These are phyloP conservation scores for Aspidoscelis tigris DNA, from an alignment of 2,113 vertebrate species.

Conservation along the genomic window DNA sequence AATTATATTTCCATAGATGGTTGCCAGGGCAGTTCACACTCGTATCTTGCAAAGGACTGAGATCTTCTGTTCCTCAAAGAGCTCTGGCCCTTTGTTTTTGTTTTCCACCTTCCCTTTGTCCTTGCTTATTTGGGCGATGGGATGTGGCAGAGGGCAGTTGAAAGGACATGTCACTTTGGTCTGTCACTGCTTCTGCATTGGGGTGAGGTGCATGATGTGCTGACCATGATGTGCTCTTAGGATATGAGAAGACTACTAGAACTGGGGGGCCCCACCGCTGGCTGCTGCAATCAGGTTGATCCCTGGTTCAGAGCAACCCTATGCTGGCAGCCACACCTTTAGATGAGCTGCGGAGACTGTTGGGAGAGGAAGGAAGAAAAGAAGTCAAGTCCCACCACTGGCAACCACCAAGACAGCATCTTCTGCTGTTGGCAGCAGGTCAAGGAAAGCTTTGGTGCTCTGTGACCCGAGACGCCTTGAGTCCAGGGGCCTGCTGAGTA, in stretches of 20 bases:
- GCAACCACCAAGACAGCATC: not conserved
- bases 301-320: conserved; percentile 32
- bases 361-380: too few relatives aligned
- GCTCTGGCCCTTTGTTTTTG: not conserved
- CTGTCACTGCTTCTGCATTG: not conserved
- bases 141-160: not conserved
- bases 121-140: not conserved
- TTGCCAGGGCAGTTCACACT: not conserved
- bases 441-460: not conserved
- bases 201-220: too few relatives aligned
- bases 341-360: conserved; percentile 13
- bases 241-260: too few relatives aligned
- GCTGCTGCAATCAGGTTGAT: too few relatives aligned
- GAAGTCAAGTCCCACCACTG: conserved; percentile 1
- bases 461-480: not conserved
- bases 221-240: too few relatives aligned
- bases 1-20: not conserved
- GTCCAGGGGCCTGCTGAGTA: not conserved
- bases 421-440: accelerated
- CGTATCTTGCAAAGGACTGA: not conserved
- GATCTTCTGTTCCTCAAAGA: not conserved
- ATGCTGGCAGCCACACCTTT: conserved; percentile 22
- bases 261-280: not conserved
- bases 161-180: not conserved
- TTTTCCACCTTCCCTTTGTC: not conserved